phyloP scores from a whole-genome alignment of 2,113 vertebrate genomes.

The Gadus macrocephalus region DNA sequence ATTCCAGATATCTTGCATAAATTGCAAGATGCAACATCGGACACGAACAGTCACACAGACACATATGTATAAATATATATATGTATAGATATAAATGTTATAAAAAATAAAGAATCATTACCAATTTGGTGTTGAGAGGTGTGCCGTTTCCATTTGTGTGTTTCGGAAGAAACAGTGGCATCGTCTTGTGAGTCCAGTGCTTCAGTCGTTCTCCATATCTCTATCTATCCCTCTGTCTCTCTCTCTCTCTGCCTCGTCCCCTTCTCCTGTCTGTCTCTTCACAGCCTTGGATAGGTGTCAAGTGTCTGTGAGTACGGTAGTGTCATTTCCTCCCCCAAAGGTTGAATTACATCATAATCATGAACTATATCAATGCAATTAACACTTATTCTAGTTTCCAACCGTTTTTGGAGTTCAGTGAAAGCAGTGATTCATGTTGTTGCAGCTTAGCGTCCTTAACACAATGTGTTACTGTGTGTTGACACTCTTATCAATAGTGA shows the following conservation, averaged over 20 bases:
- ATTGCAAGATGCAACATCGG: too few species aligned
- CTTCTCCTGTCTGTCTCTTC: conserved; percentile 60
- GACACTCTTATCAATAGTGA: too few species aligned
- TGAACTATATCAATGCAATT: too few species aligned
- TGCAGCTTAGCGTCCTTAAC: conserved; percentile 25
- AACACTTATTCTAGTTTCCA: too few species aligned
- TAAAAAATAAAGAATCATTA: too few species aligned
- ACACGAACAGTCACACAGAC: too few species aligned
- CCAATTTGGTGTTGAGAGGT: too few species aligned
- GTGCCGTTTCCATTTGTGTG: conserved; percentile 39
- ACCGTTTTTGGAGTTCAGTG: background rate
- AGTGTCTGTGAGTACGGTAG: conserved; percentile 76
- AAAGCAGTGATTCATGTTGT: conserved; percentile 10
- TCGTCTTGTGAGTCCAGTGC: conserved; percentile 44
- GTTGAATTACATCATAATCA: too few species aligned
- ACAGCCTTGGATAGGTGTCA: conserved; percentile 74
- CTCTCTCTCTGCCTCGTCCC: conserved; percentile 48
- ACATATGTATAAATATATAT: too few species aligned
- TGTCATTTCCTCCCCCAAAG: conserved; percentile 30
- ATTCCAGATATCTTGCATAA: too few species aligned
- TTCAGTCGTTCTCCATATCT: conserved; percentile 61
- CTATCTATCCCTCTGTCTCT: conserved; percentile 45
- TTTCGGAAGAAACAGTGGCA: conserved; percentile 19
- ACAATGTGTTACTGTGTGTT: background rate
- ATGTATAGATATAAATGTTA: background rate